A percentile compares a stretch with the other conserved stretches of the same genome.
These are phyloP conservation scores for Eupeodes corollae DNA, from an alignment of 1,140 invertebrate species.

Conservation along the genomic window DNA sequence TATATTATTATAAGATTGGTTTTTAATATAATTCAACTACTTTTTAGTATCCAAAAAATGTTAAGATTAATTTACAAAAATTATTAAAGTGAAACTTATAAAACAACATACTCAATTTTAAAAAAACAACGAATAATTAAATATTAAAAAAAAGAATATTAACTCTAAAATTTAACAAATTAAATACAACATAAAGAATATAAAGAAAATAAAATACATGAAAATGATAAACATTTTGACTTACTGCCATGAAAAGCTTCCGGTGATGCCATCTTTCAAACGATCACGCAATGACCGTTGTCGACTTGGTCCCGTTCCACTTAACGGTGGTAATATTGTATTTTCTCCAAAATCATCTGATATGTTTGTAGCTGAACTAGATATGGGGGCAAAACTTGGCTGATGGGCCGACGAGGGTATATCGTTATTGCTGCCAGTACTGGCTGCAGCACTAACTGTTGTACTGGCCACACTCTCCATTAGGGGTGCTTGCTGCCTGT, in stretches of 20 bases:
- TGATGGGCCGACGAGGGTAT: background rate
- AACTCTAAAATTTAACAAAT: background rate
- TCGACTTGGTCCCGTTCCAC: constrained; percentile 48
- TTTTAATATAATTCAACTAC: too few species aligned
- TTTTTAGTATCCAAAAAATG: too few species aligned
- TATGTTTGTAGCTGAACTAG: constrained; percentile 30
- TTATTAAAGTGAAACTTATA: too few species aligned
- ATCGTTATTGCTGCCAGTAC: constrained; percentile 5
- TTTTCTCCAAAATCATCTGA: constrained; percentile 23
- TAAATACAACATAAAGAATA: constrained; percentile 9
- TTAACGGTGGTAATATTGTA: constrained; percentile 27
- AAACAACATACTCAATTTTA: too few species aligned
- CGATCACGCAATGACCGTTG: constrained; percentile 57
- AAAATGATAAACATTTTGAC: constrained; percentile 31
- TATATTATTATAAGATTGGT: too few species aligned
- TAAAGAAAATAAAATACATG: constrained; percentile 5
- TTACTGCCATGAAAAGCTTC: constrained; percentile 66
- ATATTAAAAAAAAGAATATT: constrained; percentile 9
- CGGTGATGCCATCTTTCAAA: constrained; percentile 60
- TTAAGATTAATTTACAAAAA: too few species aligned
- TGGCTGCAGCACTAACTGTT: constrained; percentile 1
- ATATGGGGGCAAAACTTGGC: constrained; percentile 14
- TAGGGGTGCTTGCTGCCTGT: constrained; percentile 23
- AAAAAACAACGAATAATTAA: too few species aligned
- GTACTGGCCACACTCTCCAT: constrained; percentile 24